These are phyloP conservation scores for Microchrysa polita DNA, from an alignment of 2,888 invertebrate species.

Conservation along the genomic window DNA sequence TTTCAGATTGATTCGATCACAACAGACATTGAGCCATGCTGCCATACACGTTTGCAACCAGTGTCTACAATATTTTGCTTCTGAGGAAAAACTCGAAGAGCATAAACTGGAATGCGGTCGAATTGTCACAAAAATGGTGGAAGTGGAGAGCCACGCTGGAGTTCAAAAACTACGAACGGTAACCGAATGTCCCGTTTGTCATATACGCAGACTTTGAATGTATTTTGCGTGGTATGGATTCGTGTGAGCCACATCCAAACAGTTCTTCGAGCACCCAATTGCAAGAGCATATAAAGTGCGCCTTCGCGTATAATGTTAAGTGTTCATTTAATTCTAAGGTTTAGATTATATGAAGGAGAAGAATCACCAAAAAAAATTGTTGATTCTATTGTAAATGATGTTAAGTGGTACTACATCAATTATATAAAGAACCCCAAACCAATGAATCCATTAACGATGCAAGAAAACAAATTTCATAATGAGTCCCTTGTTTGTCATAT, in stretches of 20 bases:
- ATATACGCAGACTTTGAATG: conserved; percentile 41
- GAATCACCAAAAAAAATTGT: background rate
- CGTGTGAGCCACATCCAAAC: conserved; percentile 25
- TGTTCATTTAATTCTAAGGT: background rate
- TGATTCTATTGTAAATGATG: too few species aligned
- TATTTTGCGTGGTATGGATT: conserved; percentile 14
- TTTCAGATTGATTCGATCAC: background rate
- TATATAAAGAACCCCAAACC: background rate
- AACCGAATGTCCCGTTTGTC: conserved; percentile 29
- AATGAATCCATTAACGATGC: too few species aligned
- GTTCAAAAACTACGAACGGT: conserved; percentile 48
- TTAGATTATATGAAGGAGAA: background rate
- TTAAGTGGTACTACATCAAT: background rate
- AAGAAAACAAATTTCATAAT: background rate
- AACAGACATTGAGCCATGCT: background rate
- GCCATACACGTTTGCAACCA: background rate
- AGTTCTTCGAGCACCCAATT: conserved; percentile 37
- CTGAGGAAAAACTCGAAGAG: background rate
- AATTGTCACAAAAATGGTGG: conserved; percentile 57
- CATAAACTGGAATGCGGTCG: conserved; percentile 42
- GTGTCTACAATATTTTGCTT: conserved; percentile 21
- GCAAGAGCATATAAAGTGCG: conserved; percentile 47
- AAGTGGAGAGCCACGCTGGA: conserved; percentile 48
- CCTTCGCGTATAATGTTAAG: conserved; percentile 41
- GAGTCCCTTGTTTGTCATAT: too few species aligned